Evolutionary conservation across 2,797 vertebrate species (phyloP), one percentile per base, ranked within the genome.

Genomic region (Myotis myotis): DNA sequence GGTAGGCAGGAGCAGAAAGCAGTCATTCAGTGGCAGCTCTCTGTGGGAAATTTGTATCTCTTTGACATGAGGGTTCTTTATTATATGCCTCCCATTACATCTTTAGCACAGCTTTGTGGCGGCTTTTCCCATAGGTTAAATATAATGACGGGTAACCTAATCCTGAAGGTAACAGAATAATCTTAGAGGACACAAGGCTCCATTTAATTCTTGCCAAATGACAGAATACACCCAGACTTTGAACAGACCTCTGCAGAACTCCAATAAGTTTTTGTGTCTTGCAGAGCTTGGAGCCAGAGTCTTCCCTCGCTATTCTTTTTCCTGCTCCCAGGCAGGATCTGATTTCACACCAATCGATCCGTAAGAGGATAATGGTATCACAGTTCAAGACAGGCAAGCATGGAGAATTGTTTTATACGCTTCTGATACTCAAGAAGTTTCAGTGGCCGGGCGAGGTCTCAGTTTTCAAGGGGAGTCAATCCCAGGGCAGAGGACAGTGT

Each of bases 151-250:
- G 93, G 96, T 96, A 97, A 97, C 94, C 82, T 93, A 97, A 97
- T 96, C 97, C 96, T 97, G 96, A 97, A 97, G 96, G 96, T 97
- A 97, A 97, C 96, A 97, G 95, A 96, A 95, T 97, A 87, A 97
- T 97, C 94, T 97, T 96, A 62, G 87, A 95, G 86, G 96, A 97
- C 90, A 97, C 96, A 96, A 95, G 94, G 95, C 95, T 93, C 92
- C 95, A 94, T 97, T 97, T 96, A 97, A 97, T 96, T 97, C 95
- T 96, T 97, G 96, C 96, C 97, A 97, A 97, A 93, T 86, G 97
- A 94, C 95, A 97, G 96, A 90, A 92, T 44, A 76, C 80, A 88
- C 93, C 75, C 85, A 92, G 95, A 97, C 93, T 97, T 95, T 72
- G 93, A 93, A 90, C 96, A 97, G 95, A 82, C 93, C 75, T 80